Base-by-base conservation (phyloP, 2,888 invertebrate genomes). In the Balanococcus diminutus region DNA sequence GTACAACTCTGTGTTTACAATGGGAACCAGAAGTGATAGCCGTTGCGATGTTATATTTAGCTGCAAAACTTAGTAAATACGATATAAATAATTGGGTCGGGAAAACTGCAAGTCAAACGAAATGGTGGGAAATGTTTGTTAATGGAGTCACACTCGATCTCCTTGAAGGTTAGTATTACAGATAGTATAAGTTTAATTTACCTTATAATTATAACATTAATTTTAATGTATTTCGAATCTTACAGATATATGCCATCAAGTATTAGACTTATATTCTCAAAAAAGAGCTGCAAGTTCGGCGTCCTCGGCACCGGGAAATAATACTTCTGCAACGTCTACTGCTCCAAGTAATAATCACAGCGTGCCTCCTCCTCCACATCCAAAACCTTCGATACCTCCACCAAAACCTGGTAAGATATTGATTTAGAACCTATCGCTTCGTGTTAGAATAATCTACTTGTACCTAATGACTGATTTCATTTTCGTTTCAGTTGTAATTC, bases 11-110 rank as follows among this genome's bases (percentile, higher is more conserved):
- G 81, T 96, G 96, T 88, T 92, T 99, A 81, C 98, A 98, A 91
- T 99, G 98, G 98, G 99, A 99, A 90, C 98, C 99, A 0, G 99
- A 99, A 91, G 97, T 99, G 72, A 96, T 97, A 88, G 98, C 99
- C 0, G 98, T 99, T 8, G 98, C 99, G 0, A 92, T 99, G 14
- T 97, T 99, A 93, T 98, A 99, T 90, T 92, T 99, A 87, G 98
- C 99, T 0, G 96, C 98, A 84, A 98, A 98, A 89, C 92, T 99
- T 28, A 97, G 96, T 90, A 98, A 98, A 91, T 98, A 98, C 90
- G 98, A 98, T 89, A 96, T 98, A 0, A 92, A 94, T 5, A 98
- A 98, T 90, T 98, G 98, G 98, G 93, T 93, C 51, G 97, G 96
- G 0, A 91, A 96, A 11, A 92, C 91, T 81, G 90, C 94, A 2